phyloP scores from a whole-genome alignment of 30 jellyfish, hydroid and myxozoan genomes.

The Sanderia malayensis region DNA sequence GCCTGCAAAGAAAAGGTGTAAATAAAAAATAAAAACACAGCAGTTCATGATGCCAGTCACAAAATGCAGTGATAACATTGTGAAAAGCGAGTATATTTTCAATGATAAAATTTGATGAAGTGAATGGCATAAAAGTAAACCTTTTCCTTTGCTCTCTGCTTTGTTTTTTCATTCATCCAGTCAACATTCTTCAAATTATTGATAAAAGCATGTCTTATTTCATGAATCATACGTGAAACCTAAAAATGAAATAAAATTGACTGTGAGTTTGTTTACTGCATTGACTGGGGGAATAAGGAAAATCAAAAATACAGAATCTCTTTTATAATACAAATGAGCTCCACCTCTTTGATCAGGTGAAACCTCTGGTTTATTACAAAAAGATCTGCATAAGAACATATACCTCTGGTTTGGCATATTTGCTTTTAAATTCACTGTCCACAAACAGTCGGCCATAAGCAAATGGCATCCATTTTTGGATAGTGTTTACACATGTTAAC shows the following conservation, averaged over 20 bases:
- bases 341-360: too few relatives aligned
- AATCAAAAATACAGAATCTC: too few relatives aligned
- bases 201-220: slow-evolving; percentile 52
- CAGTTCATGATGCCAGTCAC: too few relatives aligned
- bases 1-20: slow-evolving; percentile 35
- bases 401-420: slow-evolving; percentile 43
- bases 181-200: slow-evolving; percentile 52
- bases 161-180: slow-evolving; percentile 86
- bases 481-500: slow-evolving; percentile 13
- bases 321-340: too few relatives aligned
- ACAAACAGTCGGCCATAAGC: slow-evolving; percentile 46
- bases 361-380: too few relatives aligned
- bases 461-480: slow-evolving; percentile 33
- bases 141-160: slow-evolving; percentile 67
- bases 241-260: slow-evolving; percentile 20
- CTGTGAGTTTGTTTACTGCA: too few relatives aligned
- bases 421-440: slow-evolving; percentile 40
- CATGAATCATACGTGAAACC: slow-evolving; percentile 63
- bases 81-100: not conserved
- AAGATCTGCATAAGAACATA: too few relatives aligned
- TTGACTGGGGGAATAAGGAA: too few relatives aligned
- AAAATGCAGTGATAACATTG: too few relatives aligned
- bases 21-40: not conserved
- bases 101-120: not conserved
- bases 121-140: slow-evolving; percentile 12